These are phyloP conservation scores for Epizoanthus fatuus DNA, from an alignment of 92 coral and sea anemone genomes.

Conservation along the genomic window DNA sequence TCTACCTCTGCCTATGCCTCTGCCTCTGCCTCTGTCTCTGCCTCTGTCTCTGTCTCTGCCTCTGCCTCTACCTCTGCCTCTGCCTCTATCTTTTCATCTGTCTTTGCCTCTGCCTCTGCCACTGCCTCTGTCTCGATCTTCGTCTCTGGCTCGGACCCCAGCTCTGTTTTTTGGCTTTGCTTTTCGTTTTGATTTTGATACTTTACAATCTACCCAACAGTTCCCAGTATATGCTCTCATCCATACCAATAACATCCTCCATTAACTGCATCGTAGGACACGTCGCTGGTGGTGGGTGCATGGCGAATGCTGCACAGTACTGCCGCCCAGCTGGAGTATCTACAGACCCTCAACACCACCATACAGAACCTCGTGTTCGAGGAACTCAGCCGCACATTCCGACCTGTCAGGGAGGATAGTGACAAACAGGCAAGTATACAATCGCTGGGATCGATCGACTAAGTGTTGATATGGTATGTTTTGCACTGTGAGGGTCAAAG, in stretches of 20 bases:
- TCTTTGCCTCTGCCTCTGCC: not conserved
- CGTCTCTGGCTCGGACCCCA: not conserved
- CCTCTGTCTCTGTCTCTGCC: no score
- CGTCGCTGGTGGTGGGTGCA: slow-evolving; percentile 65
- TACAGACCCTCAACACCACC: slow-evolving; percentile 70
- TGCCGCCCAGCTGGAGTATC: slow-evolving; percentile 84
- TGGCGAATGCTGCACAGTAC: slow-evolving; percentile 90
- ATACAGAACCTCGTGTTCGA: slow-evolving; percentile 77
- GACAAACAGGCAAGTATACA: slow-evolving; percentile 45
- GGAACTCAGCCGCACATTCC: slow-evolving; percentile 83
- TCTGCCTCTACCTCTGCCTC: no score
- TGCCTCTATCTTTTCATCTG: not conserved
- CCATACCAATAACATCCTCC: not conserved
- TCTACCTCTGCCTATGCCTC: no score
- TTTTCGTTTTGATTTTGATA: not conserved
- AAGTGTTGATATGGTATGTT: no score
- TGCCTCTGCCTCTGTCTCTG: no score
- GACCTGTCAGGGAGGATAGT: slow-evolving; percentile 72
- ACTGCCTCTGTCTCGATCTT: not conserved
- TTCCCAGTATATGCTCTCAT: not conserved
- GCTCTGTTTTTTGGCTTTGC: not conserved
- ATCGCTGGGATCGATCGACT: no score
- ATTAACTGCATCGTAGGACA: slow-evolving; percentile 54
- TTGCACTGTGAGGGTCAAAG: no score
- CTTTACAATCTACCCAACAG: not conserved